Base-by-base conservation (phyloP, 2,888 invertebrate species). In the Lasioglossum vierecki region DNA sequence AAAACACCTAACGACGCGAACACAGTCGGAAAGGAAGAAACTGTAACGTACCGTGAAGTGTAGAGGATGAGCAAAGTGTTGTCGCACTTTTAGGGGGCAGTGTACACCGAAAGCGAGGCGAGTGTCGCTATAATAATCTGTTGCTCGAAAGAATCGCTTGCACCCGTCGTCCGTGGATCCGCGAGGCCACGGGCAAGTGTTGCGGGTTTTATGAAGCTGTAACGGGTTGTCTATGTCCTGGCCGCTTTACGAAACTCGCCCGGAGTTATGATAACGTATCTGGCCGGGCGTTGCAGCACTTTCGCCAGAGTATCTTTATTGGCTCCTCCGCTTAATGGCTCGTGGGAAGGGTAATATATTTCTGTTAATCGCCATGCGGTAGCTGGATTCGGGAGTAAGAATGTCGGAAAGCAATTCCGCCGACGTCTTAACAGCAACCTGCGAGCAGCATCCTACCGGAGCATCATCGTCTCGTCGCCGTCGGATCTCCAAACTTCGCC, bases 231-330 rank as follows among this genome's bases (percentile, higher is more conserved):
- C 81, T 71, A 75, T 68, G 84, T 79, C 68, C 82, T 81, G 75
- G 76, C 63, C 57, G 75, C 74, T 53, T 57, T 80, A 79, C 80
- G 39, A 77, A 76, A 80, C 81, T 49, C 78, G 60, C 35, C 74
- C 74, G 66, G 75, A 87, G 63, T 85, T 83, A 85, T 83, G 85
- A 88, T 89, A 89, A 82, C 83, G 76, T 89, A 88, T 87, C 85
- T 73, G n/a, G 35, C 18, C 71, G 13, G 39, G 63, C 80, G 30
- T 74, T 77, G 57, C 80, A 83, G 80, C 80, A 80, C 79, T 85
- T 78, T 84, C 70, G 57, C 74, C 66, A 3, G 44, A 71, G 75
- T 85, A 85, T 84, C 85, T 85, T 85, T 85, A 85, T 84, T 80
- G 85, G 77, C 26, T 71, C 71, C 63, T 57, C 74, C 75, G 75